Percentiles rank a stretch among this genome's conserved stretches.
phyloP scores from a whole-genome alignment of 2,113 vertebrate genomes.

The Caranx melampygus region DNA sequence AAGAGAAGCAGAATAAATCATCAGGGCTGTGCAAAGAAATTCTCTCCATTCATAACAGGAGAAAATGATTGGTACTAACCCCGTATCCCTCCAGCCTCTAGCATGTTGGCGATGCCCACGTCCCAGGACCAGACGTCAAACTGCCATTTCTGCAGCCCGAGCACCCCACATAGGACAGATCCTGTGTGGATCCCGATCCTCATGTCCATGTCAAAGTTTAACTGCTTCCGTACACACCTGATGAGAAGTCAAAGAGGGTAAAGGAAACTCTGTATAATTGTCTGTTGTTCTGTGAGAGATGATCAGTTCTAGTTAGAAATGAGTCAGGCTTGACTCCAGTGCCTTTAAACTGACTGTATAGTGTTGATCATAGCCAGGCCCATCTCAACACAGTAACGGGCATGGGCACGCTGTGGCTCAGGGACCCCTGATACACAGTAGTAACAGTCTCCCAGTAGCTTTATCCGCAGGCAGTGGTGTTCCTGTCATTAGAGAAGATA shows the following conservation, averaged over 20 bases:
- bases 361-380: constrained; percentile 97
- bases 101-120: constrained; percentile 83
- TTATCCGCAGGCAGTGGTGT: constrained; percentile 95
- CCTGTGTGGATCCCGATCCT: constrained; percentile 85
- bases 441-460: constrained; percentile 97
- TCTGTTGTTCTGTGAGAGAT: neutral
- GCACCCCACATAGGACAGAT: constrained; percentile 84
- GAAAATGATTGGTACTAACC: constrained; percentile 66
- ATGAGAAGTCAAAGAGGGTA: neutral
- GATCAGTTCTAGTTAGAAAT: neutral
- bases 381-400: constrained; percentile 95
- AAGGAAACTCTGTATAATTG: neutral
- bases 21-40: neutral
- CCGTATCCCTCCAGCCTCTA: constrained; percentile 83
- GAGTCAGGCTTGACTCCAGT: neutral
- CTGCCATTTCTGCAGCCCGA: constrained; percentile 86
- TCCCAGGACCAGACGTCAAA: constrained; percentile 87
- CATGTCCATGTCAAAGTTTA: constrained; percentile 82
- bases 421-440: constrained; percentile 97
- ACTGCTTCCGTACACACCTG: constrained; percentile 74
- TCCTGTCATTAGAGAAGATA: constrained; percentile 81
- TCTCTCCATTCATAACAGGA: neutral
- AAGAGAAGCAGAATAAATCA: neutral
- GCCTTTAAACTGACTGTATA: constrained; percentile 85
- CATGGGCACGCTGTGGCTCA: constrained; percentile 93